A percentile compares a stretch with the other conserved stretches of the same genome.
phyloP scores from a whole-genome alignment of 2,888 invertebrate species.

The Notodonta ziczac region DNA sequence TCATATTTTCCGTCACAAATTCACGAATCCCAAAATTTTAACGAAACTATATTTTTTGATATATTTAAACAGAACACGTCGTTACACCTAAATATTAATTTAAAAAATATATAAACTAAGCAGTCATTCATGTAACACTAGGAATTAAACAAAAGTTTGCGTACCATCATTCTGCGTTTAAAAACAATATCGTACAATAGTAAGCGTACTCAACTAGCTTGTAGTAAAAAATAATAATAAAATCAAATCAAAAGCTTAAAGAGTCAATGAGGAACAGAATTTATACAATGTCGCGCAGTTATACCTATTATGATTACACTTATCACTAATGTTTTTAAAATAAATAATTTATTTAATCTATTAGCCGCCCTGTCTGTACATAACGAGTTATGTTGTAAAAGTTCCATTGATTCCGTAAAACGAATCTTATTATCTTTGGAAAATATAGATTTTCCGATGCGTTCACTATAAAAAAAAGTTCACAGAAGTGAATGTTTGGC shows the following conservation, averaged over 20 bases:
- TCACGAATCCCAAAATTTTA: slow-evolving; percentile 51
- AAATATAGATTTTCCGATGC: slow-evolving; percentile 15
- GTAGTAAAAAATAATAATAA: slow-evolving; percentile 68
- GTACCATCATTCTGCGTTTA: slow-evolving; percentile 57
- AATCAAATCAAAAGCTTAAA: slow-evolving; percentile 54
- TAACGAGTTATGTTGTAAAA: slow-evolving; percentile 16
- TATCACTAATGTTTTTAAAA: slow-evolving; percentile 43
- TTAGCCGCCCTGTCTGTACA: slow-evolving; percentile 38
- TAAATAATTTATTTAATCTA: slow-evolving; percentile 59
- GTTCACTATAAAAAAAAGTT: slow-evolving; percentile 12
- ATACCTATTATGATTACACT: slow-evolving; percentile 36
- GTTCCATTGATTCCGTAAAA: slow-evolving; percentile 21
- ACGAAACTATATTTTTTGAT: slow-evolving; percentile 53
- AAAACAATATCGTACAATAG: slow-evolving; percentile 74
- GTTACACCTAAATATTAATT: slow-evolving; percentile 65
- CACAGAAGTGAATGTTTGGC: slow-evolving; percentile 11
- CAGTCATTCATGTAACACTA: slow-evolving; percentile 82
- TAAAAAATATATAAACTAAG: slow-evolving; percentile 80
- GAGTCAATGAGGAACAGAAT: slow-evolving; percentile 68
- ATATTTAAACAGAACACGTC: slow-evolving; percentile 68
- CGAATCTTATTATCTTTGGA: slow-evolving; percentile 21
- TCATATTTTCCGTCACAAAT: slow-evolving; percentile 43
- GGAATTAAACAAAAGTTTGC: slow-evolving; percentile 56
- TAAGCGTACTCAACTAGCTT: slow-evolving; percentile 80
- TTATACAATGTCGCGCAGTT: slow-evolving; percentile 53